Base-by-base conservation (phyloP, 1,140 invertebrate species). In the Euwallacea fornicatus region DNA sequence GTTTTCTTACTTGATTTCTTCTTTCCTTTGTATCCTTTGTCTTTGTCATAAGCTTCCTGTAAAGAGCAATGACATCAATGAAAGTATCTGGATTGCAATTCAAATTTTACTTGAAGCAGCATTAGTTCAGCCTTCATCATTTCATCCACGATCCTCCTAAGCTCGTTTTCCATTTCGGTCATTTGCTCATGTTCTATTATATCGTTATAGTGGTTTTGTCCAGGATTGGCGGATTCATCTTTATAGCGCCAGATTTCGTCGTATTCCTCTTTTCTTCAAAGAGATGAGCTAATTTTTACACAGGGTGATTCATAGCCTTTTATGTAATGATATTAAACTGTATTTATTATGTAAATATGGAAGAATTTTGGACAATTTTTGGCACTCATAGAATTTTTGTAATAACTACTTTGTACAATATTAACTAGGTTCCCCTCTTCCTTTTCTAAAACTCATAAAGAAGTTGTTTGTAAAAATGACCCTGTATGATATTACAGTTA, bases 161-260 rank as follows among this genome's bases (percentile, higher is more conserved):
- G 86, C 82, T 96, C 93, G 66, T 88, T 84, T 81, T 97, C 94
- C 42, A 98, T 88, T 80, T 94, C 90, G 2, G 85, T 83, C 73
- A 90, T 88, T 81, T 97, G 96, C 73, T 96, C 91, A 69, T 88
- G 83, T 76, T 91, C 88, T 60, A 98, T 90, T 81, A 95, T 90
- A 68, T 95, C 90, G 69, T 87, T 83, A 78, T 97, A 93, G 77
- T 91, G 89, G 7, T 84, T 83, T 76, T 95, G 92, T 53, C 83
- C 80, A 0, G 87, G 82, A 74, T 82, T 84, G 63, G 77, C 83
- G 64, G 76, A 82, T 79, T 97, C 93, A 75, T 95, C 90, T 79
- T 90, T 90, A 43, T 88, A 85, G 72, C 88, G 88, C 96, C 95
- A 98, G 16, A 91, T 83, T 59, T 91, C 91, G 81, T 91, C 86